Evolutionary conservation across 2,797 vertebrate genomes (phyloP).

Genomic region (Telmatherina bonti): DNA sequence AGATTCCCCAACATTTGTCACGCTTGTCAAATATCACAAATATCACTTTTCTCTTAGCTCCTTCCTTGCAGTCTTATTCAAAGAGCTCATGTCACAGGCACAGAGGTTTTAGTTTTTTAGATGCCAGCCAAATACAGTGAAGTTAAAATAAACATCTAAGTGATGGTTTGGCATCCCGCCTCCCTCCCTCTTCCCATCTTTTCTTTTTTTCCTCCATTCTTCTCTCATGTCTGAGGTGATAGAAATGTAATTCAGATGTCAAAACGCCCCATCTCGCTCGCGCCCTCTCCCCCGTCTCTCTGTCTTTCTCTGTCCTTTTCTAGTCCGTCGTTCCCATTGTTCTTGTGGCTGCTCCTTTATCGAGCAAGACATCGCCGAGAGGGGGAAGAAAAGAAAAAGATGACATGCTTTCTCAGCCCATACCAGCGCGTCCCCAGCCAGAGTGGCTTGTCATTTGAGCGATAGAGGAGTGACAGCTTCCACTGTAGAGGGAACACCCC

Average conservation of each 20-base stretch:
- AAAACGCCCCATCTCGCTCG: constrained; percentile 80
- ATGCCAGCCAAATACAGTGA: constrained; percentile 80
- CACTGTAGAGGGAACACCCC: constrained; percentile 83
- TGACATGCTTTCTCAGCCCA: constrained; percentile 88
- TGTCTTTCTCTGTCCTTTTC: constrained; percentile 79
- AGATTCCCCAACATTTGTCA: constrained; percentile 50
- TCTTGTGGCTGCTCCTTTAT: constrained; percentile 85
- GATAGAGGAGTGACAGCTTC: constrained; percentile 82
- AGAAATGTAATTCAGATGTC: constrained; percentile 90
- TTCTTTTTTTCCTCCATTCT: constrained; percentile 72
- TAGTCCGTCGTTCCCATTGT: constrained; percentile 85
- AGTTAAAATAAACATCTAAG: constrained; percentile 89
- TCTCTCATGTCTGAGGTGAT: constrained; percentile 76
- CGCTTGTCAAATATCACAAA: constrained; percentile 58
- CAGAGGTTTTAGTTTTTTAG: constrained; percentile 74
- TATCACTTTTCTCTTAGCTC: constrained; percentile 63
- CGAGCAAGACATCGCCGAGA: constrained; percentile 83
- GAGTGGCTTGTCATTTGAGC: constrained; percentile 80
- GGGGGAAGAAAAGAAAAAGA: constrained; percentile 81
- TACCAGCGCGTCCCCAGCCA: constrained; percentile 78
- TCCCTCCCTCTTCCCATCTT: constrained; percentile 69
- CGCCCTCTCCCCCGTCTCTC: constrained; percentile 76
- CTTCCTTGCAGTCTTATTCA: constrained; percentile 59
- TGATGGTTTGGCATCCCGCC: constrained; percentile 79
- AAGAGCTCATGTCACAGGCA: constrained; percentile 71